A percentile compares a stretch with the other conserved stretches of the same genome.
These are phyloP conservation scores for Conus betulinus DNA, from an alignment of 1,140 invertebrate genomes.

Conservation along the genomic window DNA sequence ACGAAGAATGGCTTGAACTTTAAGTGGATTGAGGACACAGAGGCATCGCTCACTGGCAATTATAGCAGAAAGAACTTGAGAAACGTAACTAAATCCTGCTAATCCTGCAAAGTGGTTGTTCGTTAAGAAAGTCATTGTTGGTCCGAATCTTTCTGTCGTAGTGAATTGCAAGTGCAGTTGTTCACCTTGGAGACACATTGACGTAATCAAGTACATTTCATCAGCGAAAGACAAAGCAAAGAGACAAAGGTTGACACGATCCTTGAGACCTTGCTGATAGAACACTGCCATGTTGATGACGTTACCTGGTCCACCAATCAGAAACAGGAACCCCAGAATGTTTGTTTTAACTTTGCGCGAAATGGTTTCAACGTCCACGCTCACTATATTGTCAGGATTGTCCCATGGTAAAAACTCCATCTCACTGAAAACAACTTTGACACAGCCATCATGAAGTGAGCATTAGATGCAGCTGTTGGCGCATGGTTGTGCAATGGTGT, in stretches of 20 bases:
- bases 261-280: not conserved
- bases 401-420: not conserved
- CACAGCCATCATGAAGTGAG: too few species aligned
- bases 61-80: not conserved
- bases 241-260: conserved; percentile 2
- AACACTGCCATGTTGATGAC: conserved; percentile 24
- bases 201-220: not conserved
- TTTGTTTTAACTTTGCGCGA: not conserved
- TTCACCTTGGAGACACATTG: not conserved
- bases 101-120: not conserved
- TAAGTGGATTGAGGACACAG: not conserved
- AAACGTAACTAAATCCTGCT: not conserved
- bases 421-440: too few species aligned
- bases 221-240: conserved; percentile 2
- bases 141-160: not conserved
- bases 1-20: not conserved
- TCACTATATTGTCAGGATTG: not conserved
- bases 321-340: not conserved
- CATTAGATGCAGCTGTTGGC: too few species aligned
- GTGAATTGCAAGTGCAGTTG: not conserved
- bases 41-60: too few species aligned
- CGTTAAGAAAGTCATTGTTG: not conserved
- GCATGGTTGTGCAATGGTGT: too few species aligned
- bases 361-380: too few species aligned
- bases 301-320: not conserved